A percentile compares a stretch with the other conserved stretches of the same genome.
phyloP scores from a whole-genome alignment of 1,140 invertebrate genomes.

The Drosophila pseudoobscura region DNA sequence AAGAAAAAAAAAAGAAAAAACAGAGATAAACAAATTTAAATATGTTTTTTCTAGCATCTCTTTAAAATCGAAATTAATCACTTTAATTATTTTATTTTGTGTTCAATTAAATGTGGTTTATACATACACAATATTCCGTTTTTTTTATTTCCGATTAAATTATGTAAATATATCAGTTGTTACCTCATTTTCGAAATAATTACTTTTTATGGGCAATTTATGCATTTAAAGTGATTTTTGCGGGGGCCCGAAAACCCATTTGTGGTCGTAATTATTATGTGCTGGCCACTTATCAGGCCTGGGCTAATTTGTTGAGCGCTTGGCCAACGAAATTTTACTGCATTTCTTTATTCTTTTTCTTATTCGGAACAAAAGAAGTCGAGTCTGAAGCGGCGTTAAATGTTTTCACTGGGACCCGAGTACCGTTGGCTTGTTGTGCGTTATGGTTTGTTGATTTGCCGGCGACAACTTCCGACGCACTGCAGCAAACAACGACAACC shows the following conservation, averaged over 20 bases:
- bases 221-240: constrained; percentile 30
- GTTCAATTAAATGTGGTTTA: too few relatives aligned
- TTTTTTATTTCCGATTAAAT: too few relatives aligned
- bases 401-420: constrained; percentile 51
- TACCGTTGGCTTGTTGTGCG: constrained; percentile 72
- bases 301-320: constrained; percentile 61
- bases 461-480: constrained; percentile 78
- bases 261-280: constrained; percentile 40
- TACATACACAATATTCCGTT: too few relatives aligned
- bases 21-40: too few relatives aligned
- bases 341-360: constrained; percentile 45
- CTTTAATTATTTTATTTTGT: too few relatives aligned
- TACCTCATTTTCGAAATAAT: not conserved
- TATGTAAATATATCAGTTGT: too few relatives aligned
- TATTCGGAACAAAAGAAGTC: constrained; percentile 38
- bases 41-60: too few relatives aligned
- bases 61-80: too few relatives aligned
- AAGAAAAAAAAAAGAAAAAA: too few relatives aligned
- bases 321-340: constrained; percentile 53
- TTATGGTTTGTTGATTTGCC: constrained; percentile 77
- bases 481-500: constrained; percentile 24
- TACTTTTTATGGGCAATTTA: constrained; percentile 38
- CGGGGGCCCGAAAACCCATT: constrained; percentile 8
- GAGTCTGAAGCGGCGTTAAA: constrained; percentile 65
- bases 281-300: constrained; percentile 30